A percentile compares a stretch with the other conserved stretches of the same genome.
phyloP scores from a whole-genome alignment of 2,797 vertebrate genomes.

The Harpia harpyja region DNA sequence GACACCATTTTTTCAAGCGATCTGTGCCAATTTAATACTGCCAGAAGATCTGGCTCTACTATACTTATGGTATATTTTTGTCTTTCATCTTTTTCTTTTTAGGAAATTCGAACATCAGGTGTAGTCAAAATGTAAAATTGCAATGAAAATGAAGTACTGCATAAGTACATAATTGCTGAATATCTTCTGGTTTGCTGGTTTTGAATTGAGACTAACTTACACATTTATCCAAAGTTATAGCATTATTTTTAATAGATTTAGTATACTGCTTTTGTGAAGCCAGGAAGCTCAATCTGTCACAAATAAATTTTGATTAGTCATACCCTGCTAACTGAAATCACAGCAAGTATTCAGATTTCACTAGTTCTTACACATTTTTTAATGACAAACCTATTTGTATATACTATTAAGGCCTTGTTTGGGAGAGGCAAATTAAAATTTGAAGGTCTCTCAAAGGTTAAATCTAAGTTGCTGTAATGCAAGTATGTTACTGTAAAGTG shows the following conservation, averaged over 20 bases:
- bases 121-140: not conserved
- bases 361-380: not conserved
- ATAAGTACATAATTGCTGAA: not conserved
- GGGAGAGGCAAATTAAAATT: not conserved
- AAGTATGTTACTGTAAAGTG: not conserved
- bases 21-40: not conserved
- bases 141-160: not conserved
- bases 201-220: not conserved
- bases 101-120: not conserved
- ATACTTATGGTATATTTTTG: not conserved
- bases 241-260: not conserved
- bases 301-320: not conserved
- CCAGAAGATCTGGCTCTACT: not conserved
- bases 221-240: not conserved
- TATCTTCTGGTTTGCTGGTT: not conserved
- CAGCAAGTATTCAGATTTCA: not conserved
- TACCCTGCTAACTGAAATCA: not conserved
- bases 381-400: not conserved
- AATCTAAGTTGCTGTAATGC: not conserved
- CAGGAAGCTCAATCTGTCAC: not conserved
- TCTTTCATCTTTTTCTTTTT: not conserved
- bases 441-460: not conserved
- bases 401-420: not conserved
- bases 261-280: not conserved
- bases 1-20: not conserved